phyloP scores from a whole-genome alignment of 1,140 invertebrate species.

The Zaprionus camerounensis region DNA sequence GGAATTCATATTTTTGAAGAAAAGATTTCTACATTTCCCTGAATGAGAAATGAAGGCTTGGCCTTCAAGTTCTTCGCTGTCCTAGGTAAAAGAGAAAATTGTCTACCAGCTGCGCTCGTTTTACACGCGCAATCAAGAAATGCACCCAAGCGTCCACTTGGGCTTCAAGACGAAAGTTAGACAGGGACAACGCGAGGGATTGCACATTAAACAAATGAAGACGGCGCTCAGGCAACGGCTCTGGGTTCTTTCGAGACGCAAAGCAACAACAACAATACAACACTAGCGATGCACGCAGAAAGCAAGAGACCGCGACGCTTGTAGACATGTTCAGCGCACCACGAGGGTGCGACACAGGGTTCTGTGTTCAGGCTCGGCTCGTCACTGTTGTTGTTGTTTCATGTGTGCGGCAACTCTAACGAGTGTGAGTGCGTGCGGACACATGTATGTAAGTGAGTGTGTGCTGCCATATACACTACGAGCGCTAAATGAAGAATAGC shows the following conservation, averaged over 20 bases:
- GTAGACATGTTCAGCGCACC: slow-evolving; percentile 26
- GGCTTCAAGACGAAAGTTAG: slow-evolving; percentile 1
- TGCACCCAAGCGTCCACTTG: slow-evolving; percentile 4
- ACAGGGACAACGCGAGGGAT: slow-evolving; percentile 14
- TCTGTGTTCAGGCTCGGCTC: slow-evolving; percentile 9
- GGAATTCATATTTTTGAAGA: neutral
- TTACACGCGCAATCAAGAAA: slow-evolving; percentile 16
- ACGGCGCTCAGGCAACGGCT: slow-evolving; percentile 16
- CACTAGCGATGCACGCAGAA: slow-evolving; percentile 34
- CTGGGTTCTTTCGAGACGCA: neutral
- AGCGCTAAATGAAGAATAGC: slow-evolving; percentile 9
- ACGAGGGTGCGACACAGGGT: slow-evolving; percentile 62
- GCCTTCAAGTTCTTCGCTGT: too few species aligned
- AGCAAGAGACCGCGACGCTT: slow-evolving; percentile 39
- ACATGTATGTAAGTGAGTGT: neutral
- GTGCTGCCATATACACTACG: neutral
- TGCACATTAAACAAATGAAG: slow-evolving; percentile 18
- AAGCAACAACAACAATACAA: slow-evolving; percentile 6
- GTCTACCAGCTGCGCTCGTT: slow-evolving; percentile 20
- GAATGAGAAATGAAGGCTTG: too few species aligned
- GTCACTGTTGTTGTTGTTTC: neutral
- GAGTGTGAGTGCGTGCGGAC: slow-evolving; percentile 7
- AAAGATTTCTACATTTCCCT: neutral
- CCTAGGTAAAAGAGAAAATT: neutral
- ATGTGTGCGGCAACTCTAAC: neutral